Evolutionary conservation across 1,140 invertebrate species (phyloP).

Genomic region (Cheumatopsyche charites): DNA sequence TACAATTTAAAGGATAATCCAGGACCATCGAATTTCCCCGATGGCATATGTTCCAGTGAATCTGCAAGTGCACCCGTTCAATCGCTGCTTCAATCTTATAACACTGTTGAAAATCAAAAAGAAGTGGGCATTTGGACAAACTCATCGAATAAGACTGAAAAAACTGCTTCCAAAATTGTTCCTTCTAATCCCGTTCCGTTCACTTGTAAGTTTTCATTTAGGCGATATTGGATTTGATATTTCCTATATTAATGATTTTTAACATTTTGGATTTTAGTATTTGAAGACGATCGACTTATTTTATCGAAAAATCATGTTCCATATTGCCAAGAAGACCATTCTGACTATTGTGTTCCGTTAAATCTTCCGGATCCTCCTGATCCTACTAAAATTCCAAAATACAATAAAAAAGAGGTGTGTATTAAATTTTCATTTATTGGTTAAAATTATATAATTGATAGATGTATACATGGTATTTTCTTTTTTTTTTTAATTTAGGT

Average conservation of each 20-base stretch:
- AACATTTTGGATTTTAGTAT: slow-evolving; percentile 58
- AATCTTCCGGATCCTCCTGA: slow-evolving; percentile 67
- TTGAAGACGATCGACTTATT: slow-evolving; percentile 63
- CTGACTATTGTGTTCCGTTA: slow-evolving; percentile 61
- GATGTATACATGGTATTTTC: not conserved
- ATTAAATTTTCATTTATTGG: slow-evolving; percentile 3
- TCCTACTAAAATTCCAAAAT: slow-evolving; percentile 64
- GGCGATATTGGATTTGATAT: no score
- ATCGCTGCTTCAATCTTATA: slow-evolving; percentile 56
- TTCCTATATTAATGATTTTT: not conserved
- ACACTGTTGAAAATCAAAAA: slow-evolving; percentile 58
- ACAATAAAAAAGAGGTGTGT: slow-evolving; percentile 61
- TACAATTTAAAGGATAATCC: slow-evolving; percentile 36
- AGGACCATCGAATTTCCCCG: slow-evolving; percentile 34
- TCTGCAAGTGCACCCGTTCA: slow-evolving; percentile 52
- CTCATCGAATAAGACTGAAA: slow-evolving; percentile 57
- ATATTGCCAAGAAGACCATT: slow-evolving; percentile 63
- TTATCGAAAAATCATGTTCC: slow-evolving; percentile 58
- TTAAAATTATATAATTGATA: slow-evolving; percentile 19
- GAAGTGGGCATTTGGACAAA: slow-evolving; percentile 62
- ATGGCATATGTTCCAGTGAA: slow-evolving; percentile 47
- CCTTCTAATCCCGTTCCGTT: slow-evolving; percentile 55
- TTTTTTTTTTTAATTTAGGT: slow-evolving; percentile 54
- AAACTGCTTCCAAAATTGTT: slow-evolving; percentile 28
- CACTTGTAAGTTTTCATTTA: slow-evolving; percentile 53